phyloP scores from a whole-genome alignment of 92 coral and sea anemone genomes.

The Epizoanthus scotinus region DNA sequence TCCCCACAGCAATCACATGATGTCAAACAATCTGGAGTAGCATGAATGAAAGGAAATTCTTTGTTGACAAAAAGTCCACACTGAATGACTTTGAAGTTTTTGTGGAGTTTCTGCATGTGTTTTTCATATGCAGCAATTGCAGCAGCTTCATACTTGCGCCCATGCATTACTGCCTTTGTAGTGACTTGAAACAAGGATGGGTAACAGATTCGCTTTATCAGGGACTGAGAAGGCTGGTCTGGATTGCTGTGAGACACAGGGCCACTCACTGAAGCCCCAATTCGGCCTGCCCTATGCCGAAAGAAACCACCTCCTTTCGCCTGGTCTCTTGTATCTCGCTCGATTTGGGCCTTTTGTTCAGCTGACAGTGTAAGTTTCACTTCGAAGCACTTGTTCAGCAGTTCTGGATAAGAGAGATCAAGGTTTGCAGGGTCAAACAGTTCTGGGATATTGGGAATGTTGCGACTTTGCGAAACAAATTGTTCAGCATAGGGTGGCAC shows the following conservation, averaged over 20 bases:
- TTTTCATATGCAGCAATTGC: slow-evolving; percentile 34
- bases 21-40: slow-evolving; percentile 32
- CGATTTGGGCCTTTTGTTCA: not conserved
- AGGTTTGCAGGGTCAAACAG: not conserved
- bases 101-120: slow-evolving; percentile 34
- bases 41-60: slow-evolving; percentile 18
- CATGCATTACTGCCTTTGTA: slow-evolving; percentile 32
- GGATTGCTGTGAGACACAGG: slow-evolving; percentile 24
- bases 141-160: slow-evolving; percentile 27
- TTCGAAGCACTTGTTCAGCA: slow-evolving; percentile 1
- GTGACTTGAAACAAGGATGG: slow-evolving; percentile 34
- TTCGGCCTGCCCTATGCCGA: slow-evolving; percentile 41
- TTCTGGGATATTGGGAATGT: slow-evolving; percentile 3
- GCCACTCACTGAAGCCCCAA: slow-evolving; percentile 28
- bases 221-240: slow-evolving; percentile 32
- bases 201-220: slow-evolving; percentile 35
- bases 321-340: slow-evolving; percentile 10
- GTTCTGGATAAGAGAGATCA: not conserved
- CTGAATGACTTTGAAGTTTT: slow-evolving; percentile 22
- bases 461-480: slow-evolving; percentile 4
- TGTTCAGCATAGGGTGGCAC: not conserved
- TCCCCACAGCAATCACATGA: slow-evolving; percentile 22
- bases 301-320: not conserved
- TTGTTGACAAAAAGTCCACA: slow-evolving; percentile 22
- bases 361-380: not conserved